A percentile compares a stretch with the other conserved stretches of the same genome.
phyloP scores from a whole-genome alignment of 2,888 invertebrate species.

The Xiphydria camelus region DNA sequence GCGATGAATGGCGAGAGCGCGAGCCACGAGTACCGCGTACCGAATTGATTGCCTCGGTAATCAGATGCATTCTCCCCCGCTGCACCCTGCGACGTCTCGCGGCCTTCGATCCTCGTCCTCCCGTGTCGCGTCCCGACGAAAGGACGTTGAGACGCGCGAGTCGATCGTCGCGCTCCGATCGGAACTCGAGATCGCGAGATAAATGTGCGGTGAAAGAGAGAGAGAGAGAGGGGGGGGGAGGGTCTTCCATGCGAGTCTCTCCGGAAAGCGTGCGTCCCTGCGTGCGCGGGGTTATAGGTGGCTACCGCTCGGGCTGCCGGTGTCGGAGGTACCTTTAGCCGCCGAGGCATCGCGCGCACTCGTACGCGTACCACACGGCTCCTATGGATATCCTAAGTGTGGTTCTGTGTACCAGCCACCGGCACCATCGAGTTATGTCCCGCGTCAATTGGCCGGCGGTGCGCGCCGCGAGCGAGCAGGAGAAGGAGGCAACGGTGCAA shows the following conservation, averaged over 20 bases:
- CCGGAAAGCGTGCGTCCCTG: constrained; percentile 33
- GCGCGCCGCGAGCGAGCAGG: constrained; percentile 9
- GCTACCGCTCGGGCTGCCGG: constrained; percentile 25
- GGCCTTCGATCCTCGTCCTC: background rate
- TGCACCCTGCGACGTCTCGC: constrained; percentile 4
- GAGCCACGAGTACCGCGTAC: constrained; percentile 15
- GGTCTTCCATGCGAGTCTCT: background rate
- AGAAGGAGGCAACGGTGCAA: background rate
- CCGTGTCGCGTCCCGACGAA: no score
- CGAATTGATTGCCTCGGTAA: constrained; percentile 30
- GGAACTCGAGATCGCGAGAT: background rate
- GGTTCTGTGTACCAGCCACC: constrained; percentile 18
- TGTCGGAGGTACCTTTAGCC: background rate
- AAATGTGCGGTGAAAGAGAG: background rate
- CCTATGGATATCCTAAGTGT: constrained; percentile 14
- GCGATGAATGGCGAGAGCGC: constrained; percentile 14
- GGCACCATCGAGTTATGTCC: constrained; percentile 13
- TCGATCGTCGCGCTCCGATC: no score
- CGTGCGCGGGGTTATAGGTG: constrained; percentile 36
- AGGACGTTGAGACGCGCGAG: no score
- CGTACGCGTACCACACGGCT: no score
- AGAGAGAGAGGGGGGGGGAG: background rate
- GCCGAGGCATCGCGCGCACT: constrained; percentile 27
- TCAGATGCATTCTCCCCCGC: constrained; percentile 13
- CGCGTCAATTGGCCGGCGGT: constrained; percentile 4